These are phyloP conservation scores for Albula goreensis DNA, from an alignment of 2,113 vertebrate genomes.

Conservation along the genomic window DNA sequence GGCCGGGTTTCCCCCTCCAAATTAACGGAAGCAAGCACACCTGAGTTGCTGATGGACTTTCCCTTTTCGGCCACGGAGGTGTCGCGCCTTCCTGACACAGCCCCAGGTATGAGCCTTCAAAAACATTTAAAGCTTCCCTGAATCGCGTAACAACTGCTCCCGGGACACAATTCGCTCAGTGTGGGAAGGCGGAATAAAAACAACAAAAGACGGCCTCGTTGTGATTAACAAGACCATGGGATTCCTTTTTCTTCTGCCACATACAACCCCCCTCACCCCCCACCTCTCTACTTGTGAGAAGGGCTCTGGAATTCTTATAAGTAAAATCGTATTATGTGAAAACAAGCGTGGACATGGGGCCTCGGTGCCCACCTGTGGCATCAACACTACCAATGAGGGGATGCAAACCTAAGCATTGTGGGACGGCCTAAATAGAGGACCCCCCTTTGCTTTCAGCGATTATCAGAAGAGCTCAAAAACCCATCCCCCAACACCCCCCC, in stretches of 20 bases:
- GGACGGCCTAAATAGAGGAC: neutral
- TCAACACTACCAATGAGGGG: neutral
- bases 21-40: constrained; percentile 9
- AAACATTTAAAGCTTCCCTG: neutral
- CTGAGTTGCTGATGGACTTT: neutral
- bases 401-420: neutral
- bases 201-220: neutral
- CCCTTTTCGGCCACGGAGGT: neutral
- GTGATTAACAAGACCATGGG: neutral
- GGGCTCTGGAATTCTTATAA: neutral
- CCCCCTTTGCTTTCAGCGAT: neutral
- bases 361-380: neutral
- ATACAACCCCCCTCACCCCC: too few relatives aligned
- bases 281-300: neutral
- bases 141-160: too few relatives aligned
- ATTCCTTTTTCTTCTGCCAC: neutral
- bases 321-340: neutral
- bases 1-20: neutral
- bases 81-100: neutral
- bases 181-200: neutral
- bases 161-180: too few relatives aligned
- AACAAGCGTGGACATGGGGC: neutral
- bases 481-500: neutral
- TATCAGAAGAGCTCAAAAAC: neutral
- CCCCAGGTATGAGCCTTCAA: neutral